A percentile compares a stretch with the other conserved stretches of the same genome.
phyloP scores from a whole-genome alignment of 2,888 invertebrate species.

The Nyleta sp. region DNA sequence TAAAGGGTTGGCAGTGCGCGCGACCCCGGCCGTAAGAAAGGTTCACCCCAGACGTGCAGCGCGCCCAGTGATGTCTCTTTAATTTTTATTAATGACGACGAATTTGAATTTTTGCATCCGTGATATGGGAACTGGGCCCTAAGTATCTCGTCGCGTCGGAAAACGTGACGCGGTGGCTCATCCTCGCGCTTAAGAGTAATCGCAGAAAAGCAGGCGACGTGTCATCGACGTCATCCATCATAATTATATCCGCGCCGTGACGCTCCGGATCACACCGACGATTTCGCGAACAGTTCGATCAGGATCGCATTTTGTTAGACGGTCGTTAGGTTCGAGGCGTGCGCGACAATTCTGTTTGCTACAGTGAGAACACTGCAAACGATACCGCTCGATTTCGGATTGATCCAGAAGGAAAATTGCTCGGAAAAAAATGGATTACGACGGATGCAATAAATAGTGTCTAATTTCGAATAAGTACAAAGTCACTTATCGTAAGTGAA shows the following conservation, averaged over 20 bases:
- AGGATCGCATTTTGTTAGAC: slow-evolving; percentile 1
- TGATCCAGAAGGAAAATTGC: too few relatives aligned
- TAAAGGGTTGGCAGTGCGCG: slow-evolving; percentile 74
- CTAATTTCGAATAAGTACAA: too few relatives aligned
- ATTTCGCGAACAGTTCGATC: slow-evolving; percentile 34
- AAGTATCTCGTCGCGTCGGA: slow-evolving; percentile 51
- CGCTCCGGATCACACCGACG: slow-evolving; percentile 41
- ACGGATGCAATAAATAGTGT: too few relatives aligned
- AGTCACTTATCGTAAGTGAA: too few relatives aligned
- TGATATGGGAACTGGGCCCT: slow-evolving; percentile 80
- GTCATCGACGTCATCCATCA: slow-evolving; percentile 76
- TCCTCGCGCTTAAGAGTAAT: slow-evolving; percentile 70
- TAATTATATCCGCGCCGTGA: slow-evolving; percentile 75
- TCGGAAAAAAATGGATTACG: too few relatives aligned
- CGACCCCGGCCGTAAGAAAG: slow-evolving; percentile 65
- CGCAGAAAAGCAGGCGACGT: slow-evolving; percentile 65
- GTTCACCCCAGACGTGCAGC: slow-evolving; percentile 73
- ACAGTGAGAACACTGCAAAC: too few relatives aligned
- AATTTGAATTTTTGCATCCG: slow-evolving; percentile 82
- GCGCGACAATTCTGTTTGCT: too few relatives aligned
- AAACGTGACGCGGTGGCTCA: slow-evolving; percentile 74
- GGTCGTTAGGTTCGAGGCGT: not conserved
- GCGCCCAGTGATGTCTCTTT: slow-evolving; percentile 81
- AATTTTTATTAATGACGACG: slow-evolving; percentile 82
- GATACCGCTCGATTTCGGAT: too few relatives aligned